Percentiles rank a stretch among this genome's conserved stretches.
phyloP scores from a whole-genome alignment of 37 sponge, comb jelly and placozoan species.

The Lycopodina hypogea region DNA sequence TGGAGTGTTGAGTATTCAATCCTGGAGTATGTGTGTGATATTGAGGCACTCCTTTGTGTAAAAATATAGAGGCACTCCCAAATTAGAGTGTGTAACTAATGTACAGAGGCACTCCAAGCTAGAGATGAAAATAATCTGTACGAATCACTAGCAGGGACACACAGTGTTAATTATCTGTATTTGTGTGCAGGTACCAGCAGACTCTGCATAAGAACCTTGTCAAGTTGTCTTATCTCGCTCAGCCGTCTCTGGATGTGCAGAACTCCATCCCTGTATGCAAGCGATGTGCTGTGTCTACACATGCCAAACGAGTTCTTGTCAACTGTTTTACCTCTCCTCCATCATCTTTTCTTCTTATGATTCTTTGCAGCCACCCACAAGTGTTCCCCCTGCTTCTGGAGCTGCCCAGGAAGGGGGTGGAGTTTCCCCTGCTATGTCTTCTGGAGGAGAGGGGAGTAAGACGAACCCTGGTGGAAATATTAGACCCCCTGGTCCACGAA shows the following conservation, averaged over 20 bases:
- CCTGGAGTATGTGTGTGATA: no score
- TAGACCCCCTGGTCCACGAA: neutral
- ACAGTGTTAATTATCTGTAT: neutral
- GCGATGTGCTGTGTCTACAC: neutral
- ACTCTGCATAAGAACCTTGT: conserved; percentile 82
- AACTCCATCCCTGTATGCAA: conserved; percentile 53
- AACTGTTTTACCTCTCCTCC: neutral
- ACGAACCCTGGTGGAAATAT: neutral
- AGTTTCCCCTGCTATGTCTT: neutral
- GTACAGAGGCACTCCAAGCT: no score
- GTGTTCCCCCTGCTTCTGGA: neutral
- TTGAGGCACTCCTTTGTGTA: no score
- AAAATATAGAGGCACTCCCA: no score
- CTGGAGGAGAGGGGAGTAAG: neutral
- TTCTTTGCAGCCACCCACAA: no score
- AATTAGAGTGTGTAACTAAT: no score
- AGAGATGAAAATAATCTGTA: no score
- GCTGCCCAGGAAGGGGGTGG: neutral
- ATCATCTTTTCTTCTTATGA: no score
- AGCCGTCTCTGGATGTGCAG: conserved; percentile 64
- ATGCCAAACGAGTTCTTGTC: neutral
- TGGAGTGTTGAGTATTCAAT: no score
- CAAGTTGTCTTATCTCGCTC: conserved; percentile 73
- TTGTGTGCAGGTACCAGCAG: conserved; percentile 77
- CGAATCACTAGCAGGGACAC: no score